Base-by-base conservation (phyloP, 2,888 invertebrate species). In the Chrysotoxum bicinctum region DNA sequence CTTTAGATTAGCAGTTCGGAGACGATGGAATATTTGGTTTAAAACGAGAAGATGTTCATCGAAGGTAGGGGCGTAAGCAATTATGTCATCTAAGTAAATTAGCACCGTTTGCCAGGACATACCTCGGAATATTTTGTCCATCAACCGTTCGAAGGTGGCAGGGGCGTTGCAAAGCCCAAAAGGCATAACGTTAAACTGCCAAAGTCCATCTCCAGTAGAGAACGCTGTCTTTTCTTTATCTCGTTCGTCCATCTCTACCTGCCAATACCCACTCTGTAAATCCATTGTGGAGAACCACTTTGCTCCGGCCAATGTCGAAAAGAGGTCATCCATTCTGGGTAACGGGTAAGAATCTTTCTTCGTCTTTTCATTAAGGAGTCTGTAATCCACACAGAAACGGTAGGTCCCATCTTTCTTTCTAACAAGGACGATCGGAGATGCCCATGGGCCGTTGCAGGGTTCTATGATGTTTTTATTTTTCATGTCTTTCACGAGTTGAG, bases 141-240 rank as follows among this genome's bases (percentile, higher is more conserved):
- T 88, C 8, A 87, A 43, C 3, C 87, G 64, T 58, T 88, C 85
- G 69, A 87, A 87, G 6, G 87, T 87, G 1, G 87, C 87, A 8
- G 87, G 75, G n/a, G 75, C 84, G 21, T 81, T 87, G 32, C 76
- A 85, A 3, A 85, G 64, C 26, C 80, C 86, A 76, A 88, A 88
- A 1, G 88, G 88, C 88, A 88, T 88, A 0, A 88, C 88, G 0
- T 75, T 86, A 58, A 89, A 88, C 26, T 89, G 87, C 75, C 87
- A 89, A 9, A 89, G 26, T 9, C 87, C 88, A 16, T 70, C 68
- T 0, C 84, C 87, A 1, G 80, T 68, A n/a, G 87, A 68, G 48
- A 88, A 89, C n/a, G 88, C 88, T 8, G 88, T 88, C 58, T 88
- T 88, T 56, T 88, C 85, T 69, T 77, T 79, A 32, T 88, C 88